Percentiles rank a stretch among this genome's conserved stretches.
Conservation (phyloP, 2,797 vertebrate species). For the Acropternis orthonyx region DNA sequence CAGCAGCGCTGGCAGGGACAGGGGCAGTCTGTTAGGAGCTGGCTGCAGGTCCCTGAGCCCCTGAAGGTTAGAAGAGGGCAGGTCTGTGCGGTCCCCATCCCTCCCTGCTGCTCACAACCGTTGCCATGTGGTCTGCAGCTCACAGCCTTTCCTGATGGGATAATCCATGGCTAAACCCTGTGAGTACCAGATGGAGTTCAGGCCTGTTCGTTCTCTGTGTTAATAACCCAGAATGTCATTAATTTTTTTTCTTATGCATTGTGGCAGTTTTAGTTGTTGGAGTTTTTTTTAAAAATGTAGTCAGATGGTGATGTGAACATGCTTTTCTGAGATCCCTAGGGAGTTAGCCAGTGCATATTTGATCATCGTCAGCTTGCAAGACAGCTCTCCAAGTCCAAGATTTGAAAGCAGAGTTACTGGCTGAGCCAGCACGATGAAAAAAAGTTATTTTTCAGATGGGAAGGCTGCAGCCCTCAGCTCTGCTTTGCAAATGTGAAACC, state of each 20-base stretch:
- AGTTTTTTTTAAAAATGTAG: neutral
- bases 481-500: neutral
- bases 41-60: slow-evolving; percentile 18
- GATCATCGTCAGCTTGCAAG: slow-evolving; percentile 10
- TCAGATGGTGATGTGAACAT: slow-evolving; percentile 20
- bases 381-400: neutral
- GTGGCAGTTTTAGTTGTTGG: neutral
- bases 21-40: slow-evolving; percentile 10
- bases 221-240: slow-evolving; percentile 49
- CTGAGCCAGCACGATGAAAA: neutral
- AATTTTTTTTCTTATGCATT: slow-evolving; percentile 7
- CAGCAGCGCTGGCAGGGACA: slow-evolving; percentile 38
- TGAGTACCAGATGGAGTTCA: slow-evolving; percentile 48
- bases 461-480: neutral
- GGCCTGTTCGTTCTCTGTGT: neutral
- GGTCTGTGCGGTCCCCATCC: neutral
- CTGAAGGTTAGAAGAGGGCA: slow-evolving; percentile 64
- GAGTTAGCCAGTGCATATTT: neutral
- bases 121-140: slow-evolving; percentile 43
- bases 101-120: neutral
- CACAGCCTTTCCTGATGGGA: slow-evolving; percentile 46
- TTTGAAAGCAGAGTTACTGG: neutral
- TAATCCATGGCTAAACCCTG: slow-evolving; percentile 54
- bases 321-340: slow-evolving; percentile 12
- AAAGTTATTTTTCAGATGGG: slow-evolving; percentile 4